Percentiles rank a stretch among this genome's conserved stretches.
Conservation (phyloP, 2,113 vertebrate species). For the Astatoreochromis straeleni region DNA sequence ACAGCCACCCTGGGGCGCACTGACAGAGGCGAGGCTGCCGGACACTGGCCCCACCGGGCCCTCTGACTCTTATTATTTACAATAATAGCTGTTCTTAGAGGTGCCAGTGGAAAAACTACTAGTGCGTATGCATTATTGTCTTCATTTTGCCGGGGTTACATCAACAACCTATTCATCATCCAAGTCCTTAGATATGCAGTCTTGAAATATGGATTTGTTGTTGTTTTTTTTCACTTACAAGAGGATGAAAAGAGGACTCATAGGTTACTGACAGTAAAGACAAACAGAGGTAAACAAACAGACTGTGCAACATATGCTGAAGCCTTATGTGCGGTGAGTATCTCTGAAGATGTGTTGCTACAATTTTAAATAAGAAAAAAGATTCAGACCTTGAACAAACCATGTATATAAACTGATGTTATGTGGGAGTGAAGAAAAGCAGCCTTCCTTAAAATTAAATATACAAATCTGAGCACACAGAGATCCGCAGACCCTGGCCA, state of each 20-base stretch:
- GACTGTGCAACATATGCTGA: not conserved
- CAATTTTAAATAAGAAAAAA: not conserved
- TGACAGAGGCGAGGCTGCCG: not conserved
- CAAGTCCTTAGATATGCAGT: not conserved
- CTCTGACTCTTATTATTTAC: not conserved
- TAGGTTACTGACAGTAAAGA: not conserved
- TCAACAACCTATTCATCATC: not conserved
- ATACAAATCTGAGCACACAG: not conserved
- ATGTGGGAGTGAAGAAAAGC: not conserved
- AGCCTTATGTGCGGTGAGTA: constrained; percentile 34
- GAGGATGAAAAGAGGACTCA: not conserved
- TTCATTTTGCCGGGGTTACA: not conserved
- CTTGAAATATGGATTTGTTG: not conserved
- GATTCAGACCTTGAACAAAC: constrained; percentile 1
- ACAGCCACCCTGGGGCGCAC: not conserved
- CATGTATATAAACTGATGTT: not conserved
- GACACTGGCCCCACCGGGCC: not conserved
- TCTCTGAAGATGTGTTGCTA: constrained; percentile 38
- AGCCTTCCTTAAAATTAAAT: not conserved
- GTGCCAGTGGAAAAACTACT: not conserved
- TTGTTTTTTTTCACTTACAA: not conserved
- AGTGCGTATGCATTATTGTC: not conserved
- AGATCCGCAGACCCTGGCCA: not conserved
- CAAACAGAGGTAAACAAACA: constrained; percentile 8
- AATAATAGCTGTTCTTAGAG: not conserved